Conservation (phyloP, 2,113 vertebrate species). For the Myocastor coypus region DNA sequence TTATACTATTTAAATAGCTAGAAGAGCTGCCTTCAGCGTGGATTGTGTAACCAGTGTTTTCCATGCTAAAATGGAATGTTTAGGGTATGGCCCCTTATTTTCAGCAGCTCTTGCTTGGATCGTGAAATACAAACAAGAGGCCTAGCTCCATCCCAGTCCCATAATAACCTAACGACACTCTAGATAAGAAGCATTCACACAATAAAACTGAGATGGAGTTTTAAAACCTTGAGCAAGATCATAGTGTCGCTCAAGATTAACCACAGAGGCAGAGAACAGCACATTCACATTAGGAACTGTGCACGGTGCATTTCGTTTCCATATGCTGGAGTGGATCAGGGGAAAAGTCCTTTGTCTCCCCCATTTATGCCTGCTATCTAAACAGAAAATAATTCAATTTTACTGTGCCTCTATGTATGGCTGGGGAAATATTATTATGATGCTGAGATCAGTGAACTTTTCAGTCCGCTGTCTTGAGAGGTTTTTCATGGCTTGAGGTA, state of each 20-base stretch:
- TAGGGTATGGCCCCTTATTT: constrained; percentile 79
- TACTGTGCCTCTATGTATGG: constrained; percentile 74
- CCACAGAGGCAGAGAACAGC: constrained; percentile 39
- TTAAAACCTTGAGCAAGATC: constrained; percentile 35
- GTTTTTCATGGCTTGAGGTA: constrained; percentile 60
- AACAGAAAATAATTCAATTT: constrained; percentile 80
- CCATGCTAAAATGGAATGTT: constrained; percentile 82
- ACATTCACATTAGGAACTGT: neutral
- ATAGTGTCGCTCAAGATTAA: constrained; percentile 52
- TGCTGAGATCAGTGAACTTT: constrained; percentile 63
- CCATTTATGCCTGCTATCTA: constrained; percentile 65
- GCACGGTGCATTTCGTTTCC: constrained; percentile 46
- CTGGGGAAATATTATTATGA: constrained; percentile 79
- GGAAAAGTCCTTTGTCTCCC: constrained; percentile 54
- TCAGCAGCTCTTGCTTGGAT: constrained; percentile 77
- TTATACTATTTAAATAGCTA: constrained; percentile 86
- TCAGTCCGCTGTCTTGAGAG: constrained; percentile 32
- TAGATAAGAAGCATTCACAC: constrained; percentile 45
- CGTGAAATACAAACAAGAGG: constrained; percentile 83
- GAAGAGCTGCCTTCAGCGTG: constrained; percentile 80
- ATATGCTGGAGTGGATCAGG: neutral
- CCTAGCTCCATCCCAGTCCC: constrained; percentile 65
- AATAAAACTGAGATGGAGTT: constrained; percentile 61
- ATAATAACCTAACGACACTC: constrained; percentile 41
- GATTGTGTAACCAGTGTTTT: constrained; percentile 73